phyloP scores from a whole-genome alignment of 2,888 invertebrate genomes.

The Lepetodrilus schrolli region DNA sequence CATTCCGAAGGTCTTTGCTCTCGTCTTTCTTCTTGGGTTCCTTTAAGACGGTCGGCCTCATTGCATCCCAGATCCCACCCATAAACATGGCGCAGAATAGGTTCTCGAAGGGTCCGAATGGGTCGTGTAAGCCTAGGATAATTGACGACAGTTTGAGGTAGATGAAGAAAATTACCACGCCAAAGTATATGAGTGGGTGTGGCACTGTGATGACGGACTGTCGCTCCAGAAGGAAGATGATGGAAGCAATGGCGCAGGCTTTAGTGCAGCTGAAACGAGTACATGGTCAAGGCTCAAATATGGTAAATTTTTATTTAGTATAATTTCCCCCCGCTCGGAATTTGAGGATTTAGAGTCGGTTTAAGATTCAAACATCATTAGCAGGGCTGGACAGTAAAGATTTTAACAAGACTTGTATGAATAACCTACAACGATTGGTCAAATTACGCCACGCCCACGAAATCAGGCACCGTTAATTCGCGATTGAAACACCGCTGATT shows the following conservation, averaged over 20 bases:
- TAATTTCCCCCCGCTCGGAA: too few relatives aligned
- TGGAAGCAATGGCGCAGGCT: constrained; percentile 94
- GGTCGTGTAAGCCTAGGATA: constrained; percentile 97
- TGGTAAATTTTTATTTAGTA: too few relatives aligned
- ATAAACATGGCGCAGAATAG: constrained; percentile 90
- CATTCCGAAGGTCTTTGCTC: constrained; percentile 53
- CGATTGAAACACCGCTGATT: too few relatives aligned
- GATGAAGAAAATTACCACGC: constrained; percentile 96
- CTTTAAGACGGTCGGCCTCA: constrained; percentile 87
- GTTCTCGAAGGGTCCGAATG: constrained; percentile 99
- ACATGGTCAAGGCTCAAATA: too few relatives aligned
- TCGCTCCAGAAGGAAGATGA: constrained; percentile 97
- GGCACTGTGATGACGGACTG: constrained; percentile 96
- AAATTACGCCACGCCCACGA: too few relatives aligned
- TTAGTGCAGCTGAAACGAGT: constrained; percentile 93
- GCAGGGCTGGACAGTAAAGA: too few relatives aligned
- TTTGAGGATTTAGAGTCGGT: too few relatives aligned
- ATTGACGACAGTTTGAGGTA: constrained; percentile 97
- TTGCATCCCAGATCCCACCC: constrained; percentile 98
- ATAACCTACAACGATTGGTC: too few relatives aligned
- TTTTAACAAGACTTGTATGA: too few relatives aligned
- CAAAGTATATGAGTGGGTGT: constrained; percentile 97
- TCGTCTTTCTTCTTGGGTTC: constrained; percentile 62
- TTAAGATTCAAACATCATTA: too few relatives aligned
- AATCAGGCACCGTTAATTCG: too few relatives aligned